Conservation (phyloP, 1,140 invertebrate genomes). For the Drosophila paulistorum region DNA sequence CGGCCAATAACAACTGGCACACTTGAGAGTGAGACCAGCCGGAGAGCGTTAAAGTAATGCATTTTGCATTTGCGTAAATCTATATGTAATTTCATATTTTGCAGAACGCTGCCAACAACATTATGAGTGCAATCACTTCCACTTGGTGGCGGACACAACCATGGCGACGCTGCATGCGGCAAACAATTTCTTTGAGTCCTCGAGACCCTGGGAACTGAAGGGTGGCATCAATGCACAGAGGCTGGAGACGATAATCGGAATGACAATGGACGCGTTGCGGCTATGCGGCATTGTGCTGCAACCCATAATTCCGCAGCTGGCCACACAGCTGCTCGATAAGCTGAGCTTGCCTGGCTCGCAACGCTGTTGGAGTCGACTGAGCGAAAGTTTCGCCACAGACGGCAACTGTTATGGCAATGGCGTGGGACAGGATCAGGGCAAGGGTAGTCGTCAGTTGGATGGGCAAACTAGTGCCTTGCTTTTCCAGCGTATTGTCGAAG, state of each 20-base stretch:
- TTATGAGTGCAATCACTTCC: conserved; percentile 92
- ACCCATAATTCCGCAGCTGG: conserved; percentile 92
- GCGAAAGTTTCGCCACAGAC: conserved; percentile 45
- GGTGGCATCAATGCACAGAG: conserved; percentile 75
- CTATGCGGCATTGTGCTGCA: conserved; percentile 90
- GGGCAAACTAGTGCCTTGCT: conserved; percentile 59
- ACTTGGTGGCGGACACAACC: conserved; percentile 91
- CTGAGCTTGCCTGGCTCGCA: conserved; percentile 84
- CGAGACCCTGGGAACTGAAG: conserved; percentile 94
- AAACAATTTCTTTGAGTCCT: conserved; percentile 93
- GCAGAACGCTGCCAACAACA: conserved; percentile 85
- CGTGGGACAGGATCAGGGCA: background rate
- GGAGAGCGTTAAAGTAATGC: conserved; percentile 47
- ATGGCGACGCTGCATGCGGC: conserved; percentile 89
- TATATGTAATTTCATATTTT: conserved; percentile 46
- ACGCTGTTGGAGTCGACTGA: conserved; percentile 84
- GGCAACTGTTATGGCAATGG: background rate
- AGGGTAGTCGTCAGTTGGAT: conserved; percentile 40
- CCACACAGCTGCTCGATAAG: conserved; percentile 87
- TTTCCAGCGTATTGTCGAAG: conserved; percentile 73
- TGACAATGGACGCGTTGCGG: conserved; percentile 93
- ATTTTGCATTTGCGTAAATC: conserved; percentile 36
- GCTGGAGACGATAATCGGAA: conserved; percentile 89
- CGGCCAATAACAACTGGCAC: conserved; percentile 55
- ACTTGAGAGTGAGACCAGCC: conserved; percentile 58